Conservation (phyloP, 2,888 invertebrate genomes). For the Platycheirus albimanus region DNA sequence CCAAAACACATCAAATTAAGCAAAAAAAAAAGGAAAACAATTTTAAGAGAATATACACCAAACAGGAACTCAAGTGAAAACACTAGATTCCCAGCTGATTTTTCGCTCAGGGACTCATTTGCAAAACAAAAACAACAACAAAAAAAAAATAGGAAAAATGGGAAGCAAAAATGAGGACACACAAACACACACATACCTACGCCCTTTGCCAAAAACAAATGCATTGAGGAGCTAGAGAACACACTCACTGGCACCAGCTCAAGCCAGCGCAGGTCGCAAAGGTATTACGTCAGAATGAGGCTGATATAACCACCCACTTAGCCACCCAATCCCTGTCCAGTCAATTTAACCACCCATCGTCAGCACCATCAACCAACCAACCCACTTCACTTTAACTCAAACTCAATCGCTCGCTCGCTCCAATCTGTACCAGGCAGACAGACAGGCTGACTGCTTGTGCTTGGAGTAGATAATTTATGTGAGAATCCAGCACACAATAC, state of each 20-base stretch:
- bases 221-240: constrained; percentile 33
- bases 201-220: constrained; percentile 50
- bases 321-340: background rate
- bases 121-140: no score
- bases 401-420: constrained; percentile 12
- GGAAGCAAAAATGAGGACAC: constrained; percentile 61
- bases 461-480: background rate
- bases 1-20: constrained; percentile 11
- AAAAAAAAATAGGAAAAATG: background rate
- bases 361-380: no score
- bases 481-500: background rate
- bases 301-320: constrained; percentile 24
- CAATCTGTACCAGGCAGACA: constrained; percentile 54
- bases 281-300: constrained; percentile 67
- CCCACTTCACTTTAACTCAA: background rate
- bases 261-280: constrained; percentile 53
- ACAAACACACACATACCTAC: constrained; percentile 12
- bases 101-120: constrained; percentile 64
- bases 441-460: constrained; percentile 37
- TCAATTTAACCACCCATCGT: background rate
- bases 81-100: constrained; percentile 59
- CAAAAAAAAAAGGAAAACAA: constrained; percentile 15
- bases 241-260: constrained; percentile 8
- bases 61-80: constrained; percentile 13
- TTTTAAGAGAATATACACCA: constrained; percentile 12